Base-by-base conservation (phyloP, 2,113 vertebrate genomes). In the Macroglossus sobrinus region DNA sequence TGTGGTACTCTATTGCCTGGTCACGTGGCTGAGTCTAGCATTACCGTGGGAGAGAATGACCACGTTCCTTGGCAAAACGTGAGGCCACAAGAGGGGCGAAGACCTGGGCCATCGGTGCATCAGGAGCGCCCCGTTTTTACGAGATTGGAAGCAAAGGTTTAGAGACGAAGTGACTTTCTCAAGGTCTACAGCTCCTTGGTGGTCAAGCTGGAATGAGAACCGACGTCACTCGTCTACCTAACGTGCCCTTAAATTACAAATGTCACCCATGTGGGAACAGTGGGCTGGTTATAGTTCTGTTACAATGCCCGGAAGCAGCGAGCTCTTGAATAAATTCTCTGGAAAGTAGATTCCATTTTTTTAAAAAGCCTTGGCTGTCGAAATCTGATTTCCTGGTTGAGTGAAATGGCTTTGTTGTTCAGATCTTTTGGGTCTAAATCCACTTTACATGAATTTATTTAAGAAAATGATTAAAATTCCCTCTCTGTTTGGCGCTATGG, bases 361-460 rank as follows among this genome's bases (percentile, higher is more conserved):
- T 6, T 94, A 80, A 84, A 96, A 92, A 89, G 69, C 3, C 21
- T 93, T 59, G 43, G 74, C 95, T 97, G 92, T 97, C 87, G 91
- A 92, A 92, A 81, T 84, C 79, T 72, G 97, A 94, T 92, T 96
- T 97, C 84, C 76, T 96, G 75, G 87, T 91, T 95, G 90, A 93
- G 57, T 80, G 64, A 95, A 96, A 90, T 90, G 90, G 53, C 63
- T 96, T 94, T 91, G 79, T 89, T 94, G 71, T 84, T 96, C 68
- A 45, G 87, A 87, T 93, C 76, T 85, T 93, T 85, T 69, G 68
- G 78, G 91, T 93, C 68, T 95, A 64, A 94, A 94, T 93, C 80
- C 96, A 86, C 96, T 95, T 95, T 95, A 86, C 93, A 89, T 82
- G 94, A 75, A 91, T 96, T 97, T 97, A 95, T 81, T 97, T 95